Evolutionary conservation across 2,888 invertebrate genomes (phyloP).

Genomic region (Philopedon plagiatum): DNA sequence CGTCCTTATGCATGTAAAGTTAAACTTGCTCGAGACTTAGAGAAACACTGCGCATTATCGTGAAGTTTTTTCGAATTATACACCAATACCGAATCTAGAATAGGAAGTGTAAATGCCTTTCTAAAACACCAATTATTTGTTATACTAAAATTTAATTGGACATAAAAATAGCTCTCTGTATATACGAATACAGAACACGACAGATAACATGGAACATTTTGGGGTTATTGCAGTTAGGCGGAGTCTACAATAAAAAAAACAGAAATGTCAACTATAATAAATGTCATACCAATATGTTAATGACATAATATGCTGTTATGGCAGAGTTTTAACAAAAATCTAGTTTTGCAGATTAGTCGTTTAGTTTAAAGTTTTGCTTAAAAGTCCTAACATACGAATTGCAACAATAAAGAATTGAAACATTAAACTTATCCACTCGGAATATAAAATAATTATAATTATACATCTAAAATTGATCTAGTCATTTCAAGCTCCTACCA

Average conservation of each 20-base stretch:
- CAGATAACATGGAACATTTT: background rate
- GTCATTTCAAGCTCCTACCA: too few species aligned
- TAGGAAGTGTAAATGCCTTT: conserved; percentile 31
- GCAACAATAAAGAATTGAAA: too few species aligned
- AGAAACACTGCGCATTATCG: conserved; percentile 3
- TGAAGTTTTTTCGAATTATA: background rate
- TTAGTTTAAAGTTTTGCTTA: too few species aligned
- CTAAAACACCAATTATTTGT: conserved; percentile 32
- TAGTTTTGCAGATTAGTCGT: too few species aligned
- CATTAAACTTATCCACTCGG: too few species aligned
- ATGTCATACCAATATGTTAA: too few species aligned
- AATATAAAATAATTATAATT: too few species aligned
- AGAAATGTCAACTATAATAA: too few species aligned
- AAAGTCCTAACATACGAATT: too few species aligned
- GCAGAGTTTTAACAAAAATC: background rate
- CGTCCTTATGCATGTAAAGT: conserved; percentile 62
- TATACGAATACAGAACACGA: background rate
- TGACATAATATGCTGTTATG: too few species aligned
- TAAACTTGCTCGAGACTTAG: conserved; percentile 32
- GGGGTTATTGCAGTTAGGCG: background rate
- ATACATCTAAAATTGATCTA: too few species aligned
- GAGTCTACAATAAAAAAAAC: background rate
- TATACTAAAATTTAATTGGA: background rate
- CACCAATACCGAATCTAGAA: conserved; percentile 15
- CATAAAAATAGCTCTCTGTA: background rate